These are phyloP conservation scores for Aphodius granarius DNA, from an alignment of 2,888 invertebrate species.

Conservation along the genomic window DNA sequence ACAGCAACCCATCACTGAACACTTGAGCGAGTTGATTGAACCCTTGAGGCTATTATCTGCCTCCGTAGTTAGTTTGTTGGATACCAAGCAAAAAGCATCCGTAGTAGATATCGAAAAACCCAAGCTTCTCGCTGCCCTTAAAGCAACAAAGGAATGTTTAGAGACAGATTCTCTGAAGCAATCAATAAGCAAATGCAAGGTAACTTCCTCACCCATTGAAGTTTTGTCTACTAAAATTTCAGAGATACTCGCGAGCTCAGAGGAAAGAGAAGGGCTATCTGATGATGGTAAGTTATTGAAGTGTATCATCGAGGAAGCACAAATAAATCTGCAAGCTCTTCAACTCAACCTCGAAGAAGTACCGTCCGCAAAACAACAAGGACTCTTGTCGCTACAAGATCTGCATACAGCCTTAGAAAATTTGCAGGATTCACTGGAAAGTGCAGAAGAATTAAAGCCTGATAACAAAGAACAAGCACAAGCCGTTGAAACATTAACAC, in stretches of 20 bases:
- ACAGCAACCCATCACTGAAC: not conserved
- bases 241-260: slow-evolving; percentile 29
- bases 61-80: not conserved
- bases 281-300: slow-evolving; percentile 8
- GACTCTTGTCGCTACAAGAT: not conserved
- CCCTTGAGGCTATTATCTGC: not conserved
- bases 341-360: slow-evolving; percentile 2
- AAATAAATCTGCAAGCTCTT: slow-evolving; percentile 1
- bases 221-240: slow-evolving; percentile 34
- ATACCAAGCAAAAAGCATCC: slow-evolving; percentile 8
- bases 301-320: not conserved
- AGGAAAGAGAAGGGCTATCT: slow-evolving; percentile 17
- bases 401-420: not conserved
- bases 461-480: slow-evolving; percentile 4
- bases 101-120: slow-evolving; percentile 16
- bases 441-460: not conserved
- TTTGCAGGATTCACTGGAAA: slow-evolving; percentile 10
- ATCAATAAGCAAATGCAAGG: slow-evolving; percentile 23
- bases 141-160: slow-evolving; percentile 18
- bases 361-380: slow-evolving; percentile 1
- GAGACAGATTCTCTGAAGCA: slow-evolving; percentile 8
- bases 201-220: slow-evolving; percentile 35
- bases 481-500: slow-evolving; percentile 2
- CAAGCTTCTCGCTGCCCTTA: slow-evolving; percentile 20
- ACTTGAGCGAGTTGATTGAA: not conserved